These are phyloP conservation scores for Cololabis saira DNA, from an alignment of 2,113 vertebrate genomes.

Conservation along the genomic window DNA sequence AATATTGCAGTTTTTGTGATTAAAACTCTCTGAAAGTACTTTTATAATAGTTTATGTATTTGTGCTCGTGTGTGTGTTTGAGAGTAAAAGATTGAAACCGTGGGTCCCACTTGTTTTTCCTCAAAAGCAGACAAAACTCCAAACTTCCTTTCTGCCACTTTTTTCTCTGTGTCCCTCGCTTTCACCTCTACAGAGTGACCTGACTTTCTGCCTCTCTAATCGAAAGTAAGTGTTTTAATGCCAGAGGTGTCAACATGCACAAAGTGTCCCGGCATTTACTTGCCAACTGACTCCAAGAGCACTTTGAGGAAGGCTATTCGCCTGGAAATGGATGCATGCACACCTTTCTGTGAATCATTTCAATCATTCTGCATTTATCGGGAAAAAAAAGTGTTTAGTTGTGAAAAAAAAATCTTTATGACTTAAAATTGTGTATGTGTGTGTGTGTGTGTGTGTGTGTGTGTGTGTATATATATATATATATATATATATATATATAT, in stretches of 20 bases:
- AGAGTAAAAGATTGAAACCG: not conserved
- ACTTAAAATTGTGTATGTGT: too few species aligned
- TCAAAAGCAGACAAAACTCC: constrained; percentile 21
- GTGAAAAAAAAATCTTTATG: too few species aligned
- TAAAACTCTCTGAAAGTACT: too few species aligned
- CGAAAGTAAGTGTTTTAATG: constrained; percentile 62
- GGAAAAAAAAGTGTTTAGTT: too few species aligned
- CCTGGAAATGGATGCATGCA: constrained; percentile 13
- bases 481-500: too few species aligned
- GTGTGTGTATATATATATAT: too few species aligned
- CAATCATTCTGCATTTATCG: too few species aligned
- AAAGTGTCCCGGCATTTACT: constrained; percentile 56
- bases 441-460: too few species aligned
- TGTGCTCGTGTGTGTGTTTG: too few species aligned
- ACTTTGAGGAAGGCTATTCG: constrained; percentile 18
- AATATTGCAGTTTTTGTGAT: too few species aligned
- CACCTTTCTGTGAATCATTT: constrained; percentile 38
- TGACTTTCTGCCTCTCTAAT: constrained; percentile 54
- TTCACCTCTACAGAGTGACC: constrained; percentile 50
- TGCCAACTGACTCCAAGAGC: constrained; percentile 50
- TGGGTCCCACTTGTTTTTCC: not conserved
- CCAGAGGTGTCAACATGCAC: constrained; percentile 63
- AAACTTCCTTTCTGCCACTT: constrained; percentile 10
- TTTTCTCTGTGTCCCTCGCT: constrained; percentile 5
- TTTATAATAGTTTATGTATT: too few species aligned